Conservation (phyloP, 2,113 vertebrate genomes). For the Gulo gulo region DNA sequence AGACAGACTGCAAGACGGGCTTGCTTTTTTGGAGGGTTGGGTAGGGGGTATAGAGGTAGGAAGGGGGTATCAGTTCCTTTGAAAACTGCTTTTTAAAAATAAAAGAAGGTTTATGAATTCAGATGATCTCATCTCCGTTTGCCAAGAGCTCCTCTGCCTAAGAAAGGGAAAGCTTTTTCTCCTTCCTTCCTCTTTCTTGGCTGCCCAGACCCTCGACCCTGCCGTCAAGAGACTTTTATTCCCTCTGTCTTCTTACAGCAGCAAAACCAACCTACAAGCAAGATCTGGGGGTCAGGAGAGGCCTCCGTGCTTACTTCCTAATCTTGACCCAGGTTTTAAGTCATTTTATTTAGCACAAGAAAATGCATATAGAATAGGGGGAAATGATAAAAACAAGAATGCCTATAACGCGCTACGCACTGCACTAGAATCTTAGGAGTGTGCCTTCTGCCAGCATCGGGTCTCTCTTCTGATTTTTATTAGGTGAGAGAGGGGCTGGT, state of each 20-base stretch:
- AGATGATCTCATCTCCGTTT: neutral
- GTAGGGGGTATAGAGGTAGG: neutral
- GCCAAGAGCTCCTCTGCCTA: neutral
- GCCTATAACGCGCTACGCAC: neutral
- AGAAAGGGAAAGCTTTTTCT: neutral
- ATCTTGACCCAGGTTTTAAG: neutral
- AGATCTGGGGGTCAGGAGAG: neutral
- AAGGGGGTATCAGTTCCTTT: neutral
- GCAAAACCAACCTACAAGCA: neutral
- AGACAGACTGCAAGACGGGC: neutral
- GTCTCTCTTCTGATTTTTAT: neutral
- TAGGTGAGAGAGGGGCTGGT: neutral
- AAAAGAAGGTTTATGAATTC: neutral
- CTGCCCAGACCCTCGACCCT: neutral
- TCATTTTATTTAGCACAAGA: neutral
- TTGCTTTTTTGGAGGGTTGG: neutral
- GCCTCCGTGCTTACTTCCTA: neutral
- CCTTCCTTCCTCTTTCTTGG: neutral
- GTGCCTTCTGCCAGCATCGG: neutral
- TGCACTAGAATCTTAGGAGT: neutral
- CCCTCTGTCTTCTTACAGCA: neutral
- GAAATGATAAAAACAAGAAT: neutral
- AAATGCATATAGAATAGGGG: neutral
- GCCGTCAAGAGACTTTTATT: neutral
- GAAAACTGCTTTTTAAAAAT: conserved; percentile 8